Conservation (phyloP, 2,113 vertebrate genomes). For the Passerina amoena region DNA sequence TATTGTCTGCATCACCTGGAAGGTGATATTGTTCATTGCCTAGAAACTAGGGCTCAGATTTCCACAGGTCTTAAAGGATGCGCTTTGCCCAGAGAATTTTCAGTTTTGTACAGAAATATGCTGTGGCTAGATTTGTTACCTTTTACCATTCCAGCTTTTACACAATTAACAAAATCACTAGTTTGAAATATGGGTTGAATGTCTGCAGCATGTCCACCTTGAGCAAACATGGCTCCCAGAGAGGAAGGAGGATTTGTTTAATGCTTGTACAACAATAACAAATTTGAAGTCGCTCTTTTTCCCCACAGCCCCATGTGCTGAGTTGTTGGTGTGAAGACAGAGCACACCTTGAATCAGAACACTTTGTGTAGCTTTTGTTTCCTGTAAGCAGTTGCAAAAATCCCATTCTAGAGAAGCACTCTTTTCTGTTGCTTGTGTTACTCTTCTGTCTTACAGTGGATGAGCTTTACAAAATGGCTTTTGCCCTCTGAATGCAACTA, state of each 20-base stretch:
- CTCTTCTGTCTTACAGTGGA: not conserved
- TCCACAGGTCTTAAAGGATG: not conserved
- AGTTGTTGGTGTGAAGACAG: not conserved
- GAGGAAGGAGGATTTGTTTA: not conserved
- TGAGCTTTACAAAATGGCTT: not conserved
- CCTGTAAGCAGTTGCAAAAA: not conserved
- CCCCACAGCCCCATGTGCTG: not conserved
- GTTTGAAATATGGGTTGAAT: not conserved
- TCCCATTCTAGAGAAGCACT: not conserved
- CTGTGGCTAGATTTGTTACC: not conserved
- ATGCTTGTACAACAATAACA: not conserved
- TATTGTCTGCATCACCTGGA: not conserved
- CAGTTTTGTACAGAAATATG: not conserved
- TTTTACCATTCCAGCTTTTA: not conserved
- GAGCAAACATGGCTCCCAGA: not conserved
- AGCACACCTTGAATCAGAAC: not conserved
- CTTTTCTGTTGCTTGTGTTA: not conserved
- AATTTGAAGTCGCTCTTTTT: not conserved
- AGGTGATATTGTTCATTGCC: not conserved
- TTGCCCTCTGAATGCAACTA: not conserved
- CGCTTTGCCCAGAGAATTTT: not conserved
- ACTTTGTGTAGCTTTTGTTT: not conserved
- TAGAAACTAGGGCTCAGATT: not conserved
- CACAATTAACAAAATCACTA: not conserved
- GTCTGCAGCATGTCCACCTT: not conserved